Base-by-base conservation (phyloP, 2,113 vertebrate genomes). In the Microcebus griseorufus region DNA sequence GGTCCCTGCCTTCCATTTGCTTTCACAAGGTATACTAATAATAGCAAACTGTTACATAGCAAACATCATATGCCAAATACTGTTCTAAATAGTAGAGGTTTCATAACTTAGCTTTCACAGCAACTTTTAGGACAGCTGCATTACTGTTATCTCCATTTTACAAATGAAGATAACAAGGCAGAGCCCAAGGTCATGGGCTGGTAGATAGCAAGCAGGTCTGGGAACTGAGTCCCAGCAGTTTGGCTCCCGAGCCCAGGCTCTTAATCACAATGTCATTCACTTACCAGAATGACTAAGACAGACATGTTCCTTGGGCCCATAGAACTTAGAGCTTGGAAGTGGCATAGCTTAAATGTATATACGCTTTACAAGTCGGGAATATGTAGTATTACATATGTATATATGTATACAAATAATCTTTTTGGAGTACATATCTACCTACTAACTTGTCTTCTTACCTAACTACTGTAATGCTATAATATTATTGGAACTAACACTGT, bases 281-380 rank as follows among this genome's bases (percentile, higher is more conserved):
- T 81, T 64, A 37, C 29, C 6, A 42, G 27, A 75, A 76, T 53
- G 7, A 60, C 10, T 17, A 70, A 92, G 45, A 62, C 5, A 42
- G 12, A 20, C 2, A 9, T 69, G 2, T 53, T 55, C 1, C 7
- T 3, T 76, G 76, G 9, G 6, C 13, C 23, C 12, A 14, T 0
- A 55, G 27, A 80, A 3, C 17, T 55, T 62, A 55, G 3, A 88
- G 6, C 25, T 72, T 93, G 5, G 2, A 88, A 65, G 23, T 60
- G 39, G n/a, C 17, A 82, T n/a, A 89, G 45, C 39, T 90, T 48
- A 34, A 84, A 6, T 17, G 13, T 34, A 14, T 58, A 25, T 16
- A 53, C 67, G 25, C 34, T 75, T 83, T 42, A 8, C 0, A 58
- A 27, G 9, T 62, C 11, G 37, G 4, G 5, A 53, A 53, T 75